phyloP scores from a whole-genome alignment of 2,888 invertebrate species.

The Dastarcus helophoroides region DNA sequence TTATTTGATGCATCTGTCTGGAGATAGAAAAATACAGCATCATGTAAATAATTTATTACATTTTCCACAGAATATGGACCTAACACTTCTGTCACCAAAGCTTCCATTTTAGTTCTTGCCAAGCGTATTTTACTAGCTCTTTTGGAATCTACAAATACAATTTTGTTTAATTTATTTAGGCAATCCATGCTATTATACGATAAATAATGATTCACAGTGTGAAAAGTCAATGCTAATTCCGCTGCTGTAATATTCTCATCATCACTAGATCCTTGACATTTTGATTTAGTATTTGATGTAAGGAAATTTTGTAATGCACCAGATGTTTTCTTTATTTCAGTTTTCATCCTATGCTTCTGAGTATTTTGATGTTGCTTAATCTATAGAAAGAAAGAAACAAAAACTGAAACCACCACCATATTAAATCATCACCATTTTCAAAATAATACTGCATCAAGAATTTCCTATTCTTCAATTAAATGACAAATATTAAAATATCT shows the following conservation, averaged over 20 bases:
- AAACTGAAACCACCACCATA: no score
- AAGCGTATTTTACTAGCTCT: constrained; percentile 5
- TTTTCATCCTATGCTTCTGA: no score
- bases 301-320: no score
- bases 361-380: no score
- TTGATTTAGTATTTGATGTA: no score
- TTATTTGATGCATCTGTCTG: constrained; percentile 19
- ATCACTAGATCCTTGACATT: constrained; percentile 6
- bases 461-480: no score
- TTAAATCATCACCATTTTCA: no score
- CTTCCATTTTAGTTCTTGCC: constrained; percentile 9
- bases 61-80: constrained; percentile 5
- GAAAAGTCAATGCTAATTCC: constrained; percentile 21
- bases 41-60: constrained; percentile 9
- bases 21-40: constrained; percentile 2
- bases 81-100: constrained; percentile 6
- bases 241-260: constrained; percentile 7
- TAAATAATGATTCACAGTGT: constrained; percentile 23
- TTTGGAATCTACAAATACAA: constrained; percentile 11
- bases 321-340: no score
- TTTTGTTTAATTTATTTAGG: no score
- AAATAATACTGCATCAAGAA: no score
- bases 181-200: constrained; percentile 24
- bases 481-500: no score
- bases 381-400: no score